A percentile compares a stretch with the other conserved stretches of the same genome.
phyloP scores from a whole-genome alignment of 2,888 invertebrate species.

The Empis stercorea region DNA sequence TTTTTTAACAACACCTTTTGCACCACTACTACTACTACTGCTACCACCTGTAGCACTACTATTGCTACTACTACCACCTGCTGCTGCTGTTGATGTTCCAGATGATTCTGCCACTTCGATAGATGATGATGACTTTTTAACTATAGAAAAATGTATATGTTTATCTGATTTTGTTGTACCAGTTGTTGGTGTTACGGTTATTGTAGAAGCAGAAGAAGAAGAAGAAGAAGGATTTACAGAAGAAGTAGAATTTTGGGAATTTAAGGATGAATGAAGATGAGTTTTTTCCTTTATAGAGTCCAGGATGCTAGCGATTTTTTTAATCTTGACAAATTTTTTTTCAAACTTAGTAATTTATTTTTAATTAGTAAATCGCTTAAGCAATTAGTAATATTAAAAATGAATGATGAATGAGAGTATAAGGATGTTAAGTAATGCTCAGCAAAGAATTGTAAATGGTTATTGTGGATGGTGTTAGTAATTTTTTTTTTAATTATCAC shows the following conservation, averaged over 20 bases:
- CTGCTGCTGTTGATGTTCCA: not conserved
- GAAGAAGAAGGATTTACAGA: no score
- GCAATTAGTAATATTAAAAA: not conserved
- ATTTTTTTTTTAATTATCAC: no score
- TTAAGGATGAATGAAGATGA: not conserved
- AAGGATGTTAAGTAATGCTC: no score
- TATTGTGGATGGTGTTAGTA: no score
- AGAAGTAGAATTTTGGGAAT: not conserved
- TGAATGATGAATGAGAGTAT: not conserved
- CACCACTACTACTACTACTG: not conserved
- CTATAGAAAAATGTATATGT: no score
- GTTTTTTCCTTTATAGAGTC: slow-evolving; percentile 1
- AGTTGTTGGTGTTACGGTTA: not conserved
- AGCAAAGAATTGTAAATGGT: no score
- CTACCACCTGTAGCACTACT: not conserved
- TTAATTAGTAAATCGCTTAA: not conserved
- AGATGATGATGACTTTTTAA: not conserved
- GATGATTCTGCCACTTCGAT: slow-evolving; percentile 1
- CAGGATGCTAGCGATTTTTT: not conserved
- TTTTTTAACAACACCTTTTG: slow-evolving; percentile 1
- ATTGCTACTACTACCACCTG: not conserved
- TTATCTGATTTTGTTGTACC: not conserved
- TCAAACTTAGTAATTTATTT: not conserved
- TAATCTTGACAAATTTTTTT: not conserved
- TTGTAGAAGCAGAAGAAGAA: not conserved